Evolutionary conservation across 2,888 invertebrate species (phyloP).

Genomic region (Nomada ruficornis): DNA sequence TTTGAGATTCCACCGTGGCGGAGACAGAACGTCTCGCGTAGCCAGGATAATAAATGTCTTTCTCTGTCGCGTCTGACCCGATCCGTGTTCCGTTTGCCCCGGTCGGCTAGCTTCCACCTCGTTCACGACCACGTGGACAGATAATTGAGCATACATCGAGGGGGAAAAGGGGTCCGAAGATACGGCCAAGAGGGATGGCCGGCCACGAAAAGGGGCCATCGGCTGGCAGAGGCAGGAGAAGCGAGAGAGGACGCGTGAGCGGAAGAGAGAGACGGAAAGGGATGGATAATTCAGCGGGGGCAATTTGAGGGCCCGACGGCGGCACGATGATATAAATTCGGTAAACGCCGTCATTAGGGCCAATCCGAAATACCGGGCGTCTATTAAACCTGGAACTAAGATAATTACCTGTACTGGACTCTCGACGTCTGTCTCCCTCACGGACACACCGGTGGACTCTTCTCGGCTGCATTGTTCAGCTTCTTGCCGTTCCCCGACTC

Average conservation of each 20-base stretch:
- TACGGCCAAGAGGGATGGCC: conserved; percentile 57
- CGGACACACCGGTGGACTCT: conserved; percentile 34
- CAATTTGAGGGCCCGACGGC: conserved; percentile 73
- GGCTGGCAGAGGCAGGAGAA: conserved; percentile 1
- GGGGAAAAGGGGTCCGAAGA: conserved; percentile 52
- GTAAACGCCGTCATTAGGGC: conserved; percentile 83
- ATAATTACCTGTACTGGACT: conserved; percentile 79
- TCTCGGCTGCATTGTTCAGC: conserved; percentile 76
- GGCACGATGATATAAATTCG: conserved; percentile 80
- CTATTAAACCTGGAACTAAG: conserved; percentile 83
- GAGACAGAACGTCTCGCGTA: conserved; percentile 65
- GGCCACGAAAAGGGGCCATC: conserved; percentile 10
- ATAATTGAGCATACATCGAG: conserved; percentile 79
- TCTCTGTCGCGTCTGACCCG: conserved; percentile 65
- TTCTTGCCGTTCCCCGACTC: conserved; percentile 68
- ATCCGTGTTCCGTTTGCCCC: neutral
- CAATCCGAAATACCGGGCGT: conserved; percentile 83
- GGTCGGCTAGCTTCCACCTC: conserved; percentile 23
- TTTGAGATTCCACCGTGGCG: conserved; percentile 61
- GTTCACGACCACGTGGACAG: conserved; percentile 65
- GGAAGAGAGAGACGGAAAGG: neutral
- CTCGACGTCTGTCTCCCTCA: conserved; percentile 34
- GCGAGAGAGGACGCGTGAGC: neutral
- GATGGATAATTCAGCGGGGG: conserved; percentile 73
- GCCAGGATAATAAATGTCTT: conserved; percentile 76